phyloP scores from a whole-genome alignment of 2,888 invertebrate species.

The Protophormia terraenovae region DNA sequence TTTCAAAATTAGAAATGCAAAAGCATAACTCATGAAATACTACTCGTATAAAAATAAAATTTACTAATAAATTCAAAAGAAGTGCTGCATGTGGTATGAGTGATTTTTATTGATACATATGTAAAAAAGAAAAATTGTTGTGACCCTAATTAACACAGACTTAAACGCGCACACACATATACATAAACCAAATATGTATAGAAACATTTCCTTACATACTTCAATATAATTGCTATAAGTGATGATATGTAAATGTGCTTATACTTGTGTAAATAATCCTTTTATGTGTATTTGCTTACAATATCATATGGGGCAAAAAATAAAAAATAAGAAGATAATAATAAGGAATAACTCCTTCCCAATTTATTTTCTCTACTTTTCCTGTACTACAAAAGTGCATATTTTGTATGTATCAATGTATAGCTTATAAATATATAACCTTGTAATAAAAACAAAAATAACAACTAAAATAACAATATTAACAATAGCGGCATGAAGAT shows the following conservation, averaged over 20 bases:
- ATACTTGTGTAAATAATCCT: constrained; percentile 42
- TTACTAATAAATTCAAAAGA: too few species aligned
- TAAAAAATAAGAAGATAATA: too few species aligned
- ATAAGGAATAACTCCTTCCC: background rate
- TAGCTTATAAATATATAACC: background rate
- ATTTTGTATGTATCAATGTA: background rate
- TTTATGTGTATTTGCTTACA: constrained; percentile 44
- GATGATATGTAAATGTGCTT: constrained; percentile 50
- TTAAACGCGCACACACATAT: background rate
- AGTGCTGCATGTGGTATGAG: too few species aligned
- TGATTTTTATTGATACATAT: too few species aligned
- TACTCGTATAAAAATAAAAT: too few species aligned
- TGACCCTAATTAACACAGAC: background rate
- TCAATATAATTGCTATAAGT: constrained; percentile 38
- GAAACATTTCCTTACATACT: background rate
- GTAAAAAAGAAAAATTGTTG: too few species aligned
- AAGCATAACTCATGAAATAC: too few species aligned
- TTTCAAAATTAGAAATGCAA: too few species aligned
- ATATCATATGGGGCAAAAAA: constrained; percentile 40
- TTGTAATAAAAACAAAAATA: constrained; percentile 27
- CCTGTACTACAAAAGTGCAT: background rate
- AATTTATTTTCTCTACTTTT: background rate
- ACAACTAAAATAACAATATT: background rate
- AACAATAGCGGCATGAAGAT: background rate
- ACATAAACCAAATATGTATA: background rate